phyloP scores from a whole-genome alignment of 2,888 invertebrate genomes.

The Marronus borbonicus region DNA sequence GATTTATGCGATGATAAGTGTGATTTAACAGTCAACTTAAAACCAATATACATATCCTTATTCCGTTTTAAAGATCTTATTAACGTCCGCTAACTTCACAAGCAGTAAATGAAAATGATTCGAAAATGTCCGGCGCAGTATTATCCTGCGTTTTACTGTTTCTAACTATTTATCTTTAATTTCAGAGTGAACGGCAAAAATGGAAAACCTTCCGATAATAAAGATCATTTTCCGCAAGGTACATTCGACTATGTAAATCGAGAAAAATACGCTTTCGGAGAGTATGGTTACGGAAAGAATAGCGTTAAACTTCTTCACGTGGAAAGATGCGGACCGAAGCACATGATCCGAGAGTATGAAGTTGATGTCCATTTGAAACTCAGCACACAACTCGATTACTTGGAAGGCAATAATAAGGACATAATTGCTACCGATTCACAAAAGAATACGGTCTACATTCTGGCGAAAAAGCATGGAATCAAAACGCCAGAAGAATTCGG shows the following conservation, averaged over 20 bases:
- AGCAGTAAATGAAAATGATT: neutral
- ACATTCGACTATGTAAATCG: conserved; percentile 51
- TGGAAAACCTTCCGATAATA: conserved; percentile 27
- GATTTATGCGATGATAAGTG: too few species aligned
- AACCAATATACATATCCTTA: too few species aligned
- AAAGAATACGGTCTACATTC: conserved; percentile 85
- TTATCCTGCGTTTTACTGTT: neutral
- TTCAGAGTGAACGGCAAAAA: conserved; percentile 18
- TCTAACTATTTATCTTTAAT: conserved; percentile 17
- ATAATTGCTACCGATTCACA: conserved; percentile 88
- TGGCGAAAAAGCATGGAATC: conserved; percentile 85
- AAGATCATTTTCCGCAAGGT: conserved; percentile 54
- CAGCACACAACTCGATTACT: conserved; percentile 80
- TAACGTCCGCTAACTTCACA: neutral
- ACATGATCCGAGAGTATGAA: conserved; percentile 83
- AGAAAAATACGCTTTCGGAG: conserved; percentile 74
- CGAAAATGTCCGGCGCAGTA: neutral
- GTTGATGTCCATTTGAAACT: conserved; percentile 82
- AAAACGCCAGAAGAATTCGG: conserved; percentile 85
- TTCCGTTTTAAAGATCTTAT: neutral
- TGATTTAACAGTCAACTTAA: too few species aligned
- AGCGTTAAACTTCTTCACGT: conserved; percentile 83
- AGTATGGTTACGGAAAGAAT: conserved; percentile 83
- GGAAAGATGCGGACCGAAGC: conserved; percentile 77
- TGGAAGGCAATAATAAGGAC: conserved; percentile 82